phyloP scores from a whole-genome alignment of 2,797 vertebrate species.

The Hoplostethus atlanticus region DNA sequence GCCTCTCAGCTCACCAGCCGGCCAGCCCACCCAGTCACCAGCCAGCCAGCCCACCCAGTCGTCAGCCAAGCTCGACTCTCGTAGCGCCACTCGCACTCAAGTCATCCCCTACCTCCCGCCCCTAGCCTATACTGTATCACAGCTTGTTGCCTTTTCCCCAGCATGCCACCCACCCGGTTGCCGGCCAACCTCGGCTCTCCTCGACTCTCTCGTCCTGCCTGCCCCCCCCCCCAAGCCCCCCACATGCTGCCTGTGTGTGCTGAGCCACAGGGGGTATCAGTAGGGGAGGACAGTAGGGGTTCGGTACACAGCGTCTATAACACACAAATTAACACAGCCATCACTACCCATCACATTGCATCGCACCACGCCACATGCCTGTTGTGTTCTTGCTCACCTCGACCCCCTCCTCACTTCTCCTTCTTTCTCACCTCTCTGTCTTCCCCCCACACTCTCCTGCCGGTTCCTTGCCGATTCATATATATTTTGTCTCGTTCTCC shows the following conservation, averaged over 20 bases:
- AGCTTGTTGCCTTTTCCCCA: too few relatives aligned
- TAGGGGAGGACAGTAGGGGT: not conserved
- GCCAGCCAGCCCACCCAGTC: constrained; percentile 17
- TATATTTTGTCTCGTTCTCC: not conserved
- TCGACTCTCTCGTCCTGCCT: too few relatives aligned
- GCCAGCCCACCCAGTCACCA: constrained; percentile 37
- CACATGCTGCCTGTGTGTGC: constrained; percentile 21
- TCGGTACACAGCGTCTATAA: constrained; percentile 10
- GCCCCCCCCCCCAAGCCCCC: not conserved
- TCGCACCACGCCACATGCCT: constrained; percentile 2
- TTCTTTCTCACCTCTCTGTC: not conserved
- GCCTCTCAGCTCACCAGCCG: constrained; percentile 24
- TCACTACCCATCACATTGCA: not conserved
- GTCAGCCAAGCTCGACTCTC: constrained; percentile 45
- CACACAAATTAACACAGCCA: constrained; percentile 16
- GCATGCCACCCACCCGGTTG: constrained; percentile 3
- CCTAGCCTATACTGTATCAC: not conserved
- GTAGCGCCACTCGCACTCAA: constrained; percentile 29
- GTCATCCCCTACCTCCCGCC: constrained; percentile 21
- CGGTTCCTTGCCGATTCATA: not conserved
- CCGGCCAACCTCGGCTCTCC: not conserved
- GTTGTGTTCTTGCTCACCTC: constrained; percentile 3
- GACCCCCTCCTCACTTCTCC: constrained; percentile 5
- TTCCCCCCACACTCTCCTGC: not conserved
- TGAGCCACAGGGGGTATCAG: not conserved